phyloP scores from a whole-genome alignment of 1,140 invertebrate genomes.

The Eriocheir sinensis region DNA sequence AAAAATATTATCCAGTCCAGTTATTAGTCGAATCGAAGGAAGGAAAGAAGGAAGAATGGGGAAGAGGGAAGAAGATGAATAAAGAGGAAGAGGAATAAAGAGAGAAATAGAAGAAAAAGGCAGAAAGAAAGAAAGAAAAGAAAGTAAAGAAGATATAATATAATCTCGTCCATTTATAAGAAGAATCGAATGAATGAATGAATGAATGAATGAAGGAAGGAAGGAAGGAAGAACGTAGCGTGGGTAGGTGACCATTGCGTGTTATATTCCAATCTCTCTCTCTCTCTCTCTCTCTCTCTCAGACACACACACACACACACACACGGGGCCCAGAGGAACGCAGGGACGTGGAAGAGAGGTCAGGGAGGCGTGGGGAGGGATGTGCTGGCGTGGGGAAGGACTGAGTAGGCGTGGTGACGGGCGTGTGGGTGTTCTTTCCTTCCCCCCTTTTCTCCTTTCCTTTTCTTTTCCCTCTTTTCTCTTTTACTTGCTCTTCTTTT shows the following conservation, averaged over 20 bases:
- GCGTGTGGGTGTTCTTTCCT: not conserved
- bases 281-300: conserved; percentile 46
- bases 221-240: too few species aligned
- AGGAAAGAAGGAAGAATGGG: not conserved
- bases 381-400: not conserved
- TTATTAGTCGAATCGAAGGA: not conserved
- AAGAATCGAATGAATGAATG: too few species aligned
- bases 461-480: not conserved
- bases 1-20: not conserved
- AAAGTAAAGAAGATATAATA: too few species aligned
- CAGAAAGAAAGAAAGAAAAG: too few species aligned
- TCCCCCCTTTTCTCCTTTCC: not conserved
- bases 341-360: not conserved
- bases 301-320: not conserved
- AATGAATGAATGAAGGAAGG: too few species aligned
- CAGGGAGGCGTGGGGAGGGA: not conserved
- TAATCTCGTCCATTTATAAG: too few species aligned
- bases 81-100: conserved; percentile 4
- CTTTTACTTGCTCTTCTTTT: not conserved
- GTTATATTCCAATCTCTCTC: not conserved
- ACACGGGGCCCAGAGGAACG: not conserved
- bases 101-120: too few species aligned
- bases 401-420: not conserved
- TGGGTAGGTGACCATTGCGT: not conserved
- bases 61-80: not conserved